Percentiles rank a stretch among this genome's conserved stretches.
phyloP scores from a whole-genome alignment of 2,113 vertebrate genomes.

The Caracal caracal region DNA sequence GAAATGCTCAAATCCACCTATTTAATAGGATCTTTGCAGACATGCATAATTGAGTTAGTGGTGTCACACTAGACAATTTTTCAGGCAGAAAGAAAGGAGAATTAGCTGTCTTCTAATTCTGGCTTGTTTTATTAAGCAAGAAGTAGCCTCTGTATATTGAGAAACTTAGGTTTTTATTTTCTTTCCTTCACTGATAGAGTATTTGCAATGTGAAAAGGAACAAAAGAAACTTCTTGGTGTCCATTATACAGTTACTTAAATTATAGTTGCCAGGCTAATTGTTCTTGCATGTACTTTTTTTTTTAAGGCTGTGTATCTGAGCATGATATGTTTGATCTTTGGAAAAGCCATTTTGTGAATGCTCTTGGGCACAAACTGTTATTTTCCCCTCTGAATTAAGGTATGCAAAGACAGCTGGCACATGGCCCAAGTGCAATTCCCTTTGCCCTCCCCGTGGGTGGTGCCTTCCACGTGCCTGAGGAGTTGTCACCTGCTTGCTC shows the following conservation, averaged over 20 bases:
- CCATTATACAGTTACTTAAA: neutral
- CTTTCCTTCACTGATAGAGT: neutral
- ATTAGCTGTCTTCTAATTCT: neutral
- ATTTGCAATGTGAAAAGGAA: neutral
- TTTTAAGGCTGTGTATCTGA: neutral
- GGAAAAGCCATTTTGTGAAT: neutral
- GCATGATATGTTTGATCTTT: neutral
- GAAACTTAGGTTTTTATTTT: neutral
- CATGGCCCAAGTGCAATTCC: neutral
- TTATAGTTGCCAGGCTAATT: neutral
- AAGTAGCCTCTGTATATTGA: neutral
- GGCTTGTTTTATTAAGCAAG: neutral
- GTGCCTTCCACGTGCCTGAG: neutral
- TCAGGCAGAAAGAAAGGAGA: constrained; percentile 29
- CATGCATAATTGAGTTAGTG: constrained; percentile 15
- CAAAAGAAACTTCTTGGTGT: neutral
- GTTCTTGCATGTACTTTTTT: neutral
- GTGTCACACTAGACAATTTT: neutral
- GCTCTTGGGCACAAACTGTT: neutral
- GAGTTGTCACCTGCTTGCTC: neutral
- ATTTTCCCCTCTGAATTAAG: neutral
- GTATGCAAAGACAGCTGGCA: neutral
- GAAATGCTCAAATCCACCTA: constrained; percentile 34
- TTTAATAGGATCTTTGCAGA: constrained; percentile 10
- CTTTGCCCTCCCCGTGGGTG: neutral